Base-by-base conservation (phyloP, 2,113 vertebrate species). In the Microtus oregoni region DNA sequence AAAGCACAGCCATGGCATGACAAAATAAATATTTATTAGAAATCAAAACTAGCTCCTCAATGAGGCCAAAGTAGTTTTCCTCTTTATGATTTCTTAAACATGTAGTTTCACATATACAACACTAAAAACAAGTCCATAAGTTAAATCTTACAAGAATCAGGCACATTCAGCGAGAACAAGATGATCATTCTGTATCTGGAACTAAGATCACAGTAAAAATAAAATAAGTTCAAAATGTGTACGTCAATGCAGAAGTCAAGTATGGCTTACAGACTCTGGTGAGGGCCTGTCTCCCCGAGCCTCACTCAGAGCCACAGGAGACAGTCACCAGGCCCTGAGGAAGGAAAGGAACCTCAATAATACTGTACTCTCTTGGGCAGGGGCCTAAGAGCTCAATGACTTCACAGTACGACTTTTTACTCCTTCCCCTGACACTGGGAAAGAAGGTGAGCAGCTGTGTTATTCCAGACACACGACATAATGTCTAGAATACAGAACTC, bases 1-100 rank as follows among this genome's bases (percentile, higher is more conserved):
- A 58, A 94, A 97, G 70, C 22, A 17, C 13, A 10, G 61, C 47
- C 63, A 81, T 85, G 83, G 90, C 65, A 92, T 94, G 86, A 76
- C 83, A 97, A 97, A 97, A 98, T 97, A 98, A 97, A 98, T 97
- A 97, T 98, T 97, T 98, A 98, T 97, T 97, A 90, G 91, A 94
- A 96, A 94, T 90, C 83, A 90, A 90, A 92, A 92, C 81, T 20
- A 92, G 72, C 55, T 95, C 55, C 93, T 94, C 38, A 61, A 76
- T 58, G 41, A 35, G n/a, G 88, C n/a, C 50, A 90, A 93, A 91
- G 92, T 67, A 24, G 52, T 92, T 86, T 95, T 89, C 67, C 61
- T 89, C 70, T 94, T 90, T 72, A 86, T 86, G 38, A 75, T 68
- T 93, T 93, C 81, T 90, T 95, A 32, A 91, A 93, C 91, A 94